Evolutionary conservation across 2,113 vertebrate genomes (phyloP), one percentile per base, ranked within the genome.

Genomic region (Oreochromis spilurus): DNA sequence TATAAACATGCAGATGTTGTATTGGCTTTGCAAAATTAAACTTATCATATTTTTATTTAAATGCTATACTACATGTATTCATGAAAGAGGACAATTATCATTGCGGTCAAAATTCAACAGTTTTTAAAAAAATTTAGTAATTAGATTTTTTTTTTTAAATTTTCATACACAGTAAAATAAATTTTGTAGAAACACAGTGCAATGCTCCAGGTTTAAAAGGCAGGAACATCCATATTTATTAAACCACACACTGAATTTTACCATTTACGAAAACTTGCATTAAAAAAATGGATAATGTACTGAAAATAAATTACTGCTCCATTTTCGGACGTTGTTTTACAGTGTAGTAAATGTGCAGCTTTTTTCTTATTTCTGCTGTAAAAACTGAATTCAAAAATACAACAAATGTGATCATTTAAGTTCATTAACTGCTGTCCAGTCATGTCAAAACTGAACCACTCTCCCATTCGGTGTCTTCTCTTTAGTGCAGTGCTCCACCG

Each of bases 81-180:
- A 8, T 65, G 19, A 65, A 21, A 21, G 34, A 65, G 60, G 19
- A 65, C n/a, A 65, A 19, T 65, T 65, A 2, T 65, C 34, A 65
- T 12, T 34, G 34, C 34, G 7, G 34, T 34, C 34, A 34, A 34
- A 34, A 34, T 65, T 65, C 31, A 65, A n/a, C n/a, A n/a, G n/a
- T n/a, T n/a, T n/a, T n/a, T n/a, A n/a, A n/a, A n/a, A n/a, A n/a
- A 38, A n/a, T 13, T 2, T 65, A 7, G 10, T 13, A 38, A 65
- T 65, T 38, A 12, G 10, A 36, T 3, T 3, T 1, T 12, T 12
- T 4, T 36, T 62, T 62, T 65, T 1, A 0, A 36, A 65, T n/a
- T 21, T 65, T 65, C 34, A 13, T 16, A 24, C 65, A 70, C 12
- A 43, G n/a, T 43, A 70, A 43, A 70, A 5, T 5, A 24, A 6